Evolutionary conservation across 2,797 vertebrate genomes (phyloP).

Genomic region (Orientallactaga sibirica): DNA sequence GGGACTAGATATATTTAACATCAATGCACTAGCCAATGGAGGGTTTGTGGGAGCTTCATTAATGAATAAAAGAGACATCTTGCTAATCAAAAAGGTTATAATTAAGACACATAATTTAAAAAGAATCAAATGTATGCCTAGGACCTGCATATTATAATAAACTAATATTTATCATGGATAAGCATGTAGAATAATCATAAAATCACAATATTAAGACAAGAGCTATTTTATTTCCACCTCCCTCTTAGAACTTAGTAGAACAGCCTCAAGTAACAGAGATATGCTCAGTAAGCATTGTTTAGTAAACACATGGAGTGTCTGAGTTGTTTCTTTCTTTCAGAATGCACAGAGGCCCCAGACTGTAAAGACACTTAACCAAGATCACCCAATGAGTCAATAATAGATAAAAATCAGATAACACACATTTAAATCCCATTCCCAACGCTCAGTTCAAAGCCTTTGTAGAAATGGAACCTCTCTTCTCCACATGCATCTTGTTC

Average conservation of each 20-base stretch:
- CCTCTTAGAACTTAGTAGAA: not conserved
- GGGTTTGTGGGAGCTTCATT: not conserved
- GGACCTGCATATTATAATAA: not conserved
- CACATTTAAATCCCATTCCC: not conserved
- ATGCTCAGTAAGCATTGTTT: not conserved
- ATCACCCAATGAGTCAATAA: not conserved
- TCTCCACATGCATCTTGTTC: not conserved
- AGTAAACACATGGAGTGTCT: not conserved
- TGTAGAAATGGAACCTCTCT: constrained; percentile 1
- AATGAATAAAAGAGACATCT: not conserved
- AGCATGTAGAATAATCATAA: not conserved
- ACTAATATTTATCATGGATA: not conserved
- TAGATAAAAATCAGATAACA: not conserved
- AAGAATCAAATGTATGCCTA: not conserved
- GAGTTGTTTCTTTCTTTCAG: not conserved
- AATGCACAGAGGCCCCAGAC: not conserved
- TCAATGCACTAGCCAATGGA: not conserved
- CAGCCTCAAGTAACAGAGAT: not conserved
- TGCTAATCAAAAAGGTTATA: not conserved
- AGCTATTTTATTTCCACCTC: not conserved
- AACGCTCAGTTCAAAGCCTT: not conserved
- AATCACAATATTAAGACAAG: not conserved
- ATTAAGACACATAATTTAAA: not conserved
- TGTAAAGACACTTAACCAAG: not conserved
- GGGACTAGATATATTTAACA: not conserved